These are phyloP conservation scores for Pogonomyrmex californicus DNA, from an alignment of 1,140 invertebrate genomes.

Conservation along the genomic window DNA sequence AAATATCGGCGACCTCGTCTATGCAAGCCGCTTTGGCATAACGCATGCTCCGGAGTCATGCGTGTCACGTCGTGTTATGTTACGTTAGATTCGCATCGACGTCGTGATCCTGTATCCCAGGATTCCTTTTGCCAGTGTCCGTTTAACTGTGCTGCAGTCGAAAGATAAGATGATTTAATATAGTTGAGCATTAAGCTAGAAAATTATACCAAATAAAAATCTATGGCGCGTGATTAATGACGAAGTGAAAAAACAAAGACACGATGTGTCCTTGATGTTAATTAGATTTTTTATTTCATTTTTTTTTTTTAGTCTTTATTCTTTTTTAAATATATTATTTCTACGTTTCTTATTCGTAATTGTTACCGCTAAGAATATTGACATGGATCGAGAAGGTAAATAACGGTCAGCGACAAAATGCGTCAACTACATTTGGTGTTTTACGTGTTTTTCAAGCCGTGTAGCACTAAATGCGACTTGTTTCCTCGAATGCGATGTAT, in stretches of 20 bases:
- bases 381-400: not conserved
- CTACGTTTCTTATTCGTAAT: not conserved
- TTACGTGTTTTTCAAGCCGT: slow-evolving; percentile 41
- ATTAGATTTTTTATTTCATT: not conserved
- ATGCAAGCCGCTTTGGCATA: slow-evolving; percentile 42
- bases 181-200: not conserved
- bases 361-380: not conserved
- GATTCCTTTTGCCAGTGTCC: not conserved
- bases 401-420: not conserved
- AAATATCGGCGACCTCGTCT: slow-evolving; percentile 56
- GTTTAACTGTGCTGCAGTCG: not conserved
- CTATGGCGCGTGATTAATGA: not conserved
- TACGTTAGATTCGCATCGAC: slow-evolving; percentile 10
- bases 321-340: not conserved
- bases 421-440: not conserved
- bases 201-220: not conserved
- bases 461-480: slow-evolving; percentile 37
- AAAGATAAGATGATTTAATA: not conserved
- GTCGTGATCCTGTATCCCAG: not conserved
- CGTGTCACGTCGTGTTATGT: slow-evolving; percentile 37
- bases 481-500: slow-evolving; percentile 39
- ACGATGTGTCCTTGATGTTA: not conserved
- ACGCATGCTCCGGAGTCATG: not conserved
- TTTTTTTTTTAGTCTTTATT: not conserved
- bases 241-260: not conserved